A percentile compares a stretch with the other conserved stretches of the same genome.
These are phyloP conservation scores for Shinisaurus crocodilurus DNA, from an alignment of 2,113 vertebrate genomes.

Conservation along the genomic window DNA sequence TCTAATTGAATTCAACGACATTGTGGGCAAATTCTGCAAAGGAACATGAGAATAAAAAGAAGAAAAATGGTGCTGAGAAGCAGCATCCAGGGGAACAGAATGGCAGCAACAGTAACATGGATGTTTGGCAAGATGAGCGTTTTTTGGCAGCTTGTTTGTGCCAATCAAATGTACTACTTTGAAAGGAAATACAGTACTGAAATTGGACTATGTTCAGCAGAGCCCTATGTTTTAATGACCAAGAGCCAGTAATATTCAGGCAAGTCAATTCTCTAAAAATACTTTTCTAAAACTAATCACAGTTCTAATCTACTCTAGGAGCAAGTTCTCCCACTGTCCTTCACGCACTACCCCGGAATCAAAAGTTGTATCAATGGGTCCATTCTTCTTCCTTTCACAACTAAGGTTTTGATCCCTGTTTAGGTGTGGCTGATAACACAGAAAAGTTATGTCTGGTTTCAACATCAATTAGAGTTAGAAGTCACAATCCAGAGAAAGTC, in stretches of 20 bases:
- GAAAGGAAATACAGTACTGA: not conserved
- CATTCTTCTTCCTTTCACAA: not conserved
- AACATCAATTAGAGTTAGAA: too few species aligned
- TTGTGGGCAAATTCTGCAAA: not conserved
- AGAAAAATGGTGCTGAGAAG: not conserved
- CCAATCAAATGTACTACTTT: not conserved
- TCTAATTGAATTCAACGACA: not conserved
- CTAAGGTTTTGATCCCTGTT: not conserved
- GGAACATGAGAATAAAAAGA: not conserved
- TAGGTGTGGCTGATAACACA: not conserved
- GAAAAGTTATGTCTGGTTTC: not conserved
- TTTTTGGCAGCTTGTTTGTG: not conserved
- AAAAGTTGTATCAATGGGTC: not conserved
- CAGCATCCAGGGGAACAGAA: not conserved
- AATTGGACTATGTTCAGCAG: not conserved
- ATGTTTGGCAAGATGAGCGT: not conserved
- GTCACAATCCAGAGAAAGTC: not conserved
- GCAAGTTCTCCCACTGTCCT: not conserved
- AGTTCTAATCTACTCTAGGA: not conserved
- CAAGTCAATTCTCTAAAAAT: not conserved
- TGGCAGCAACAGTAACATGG: not conserved
- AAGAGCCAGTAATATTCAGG: not conserved
- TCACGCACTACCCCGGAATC: not conserved
- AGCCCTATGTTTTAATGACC: not conserved
- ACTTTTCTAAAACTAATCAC: not conserved